Base-by-base conservation (phyloP, 2,888 invertebrate species). In the Lottia gigantea region DNA sequence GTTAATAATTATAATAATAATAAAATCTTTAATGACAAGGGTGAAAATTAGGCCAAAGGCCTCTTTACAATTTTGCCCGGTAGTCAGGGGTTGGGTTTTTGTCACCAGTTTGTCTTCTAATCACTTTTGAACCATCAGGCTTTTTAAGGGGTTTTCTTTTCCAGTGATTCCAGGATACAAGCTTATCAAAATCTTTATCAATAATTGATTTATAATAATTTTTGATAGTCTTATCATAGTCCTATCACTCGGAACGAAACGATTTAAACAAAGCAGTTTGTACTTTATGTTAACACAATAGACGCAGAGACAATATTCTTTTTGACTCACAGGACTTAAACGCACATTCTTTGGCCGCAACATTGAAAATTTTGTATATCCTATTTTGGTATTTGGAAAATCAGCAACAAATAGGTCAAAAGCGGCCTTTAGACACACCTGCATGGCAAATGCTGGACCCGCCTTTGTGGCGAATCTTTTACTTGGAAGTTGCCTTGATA, bases 271-370 rank as follows among this genome's bases (percentile, higher is more conserved):
- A n/a, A 49, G 19, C 49, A 49, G 49, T 49, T 49, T 49, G 49
- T 49, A 49, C 11, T 19, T 49, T 7, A 49, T 19, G 14, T 49
- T 49, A 7, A 49, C 19, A 49, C 49, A 49, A 49, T 49, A 49
- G 49, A 16, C 14, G 49, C 49, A 16, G 1, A 16, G 14, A 19
- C 49, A 49, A 19, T n/a, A 49, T 49, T 49, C 49, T 7, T 19
- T 16, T n/a, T 49, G 49, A 49, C 49, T 49, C 11, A 15, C 49
- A n/a, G 49, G 7, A 7, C 11, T 49, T 49, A n/a, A n/a, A 19
- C 49, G 49, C 16, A 49, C 49, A 49, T 49, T 49, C 19, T 49
- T 49, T 49, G 49, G 49, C 14, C 49, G 49, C 16, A 49, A n/a
- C n/a, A 7, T n/a, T 1, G 49, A 7, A 16, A 49, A 49, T 49